A percentile compares a stretch with the other conserved stretches of the same genome.
Evolutionary conservation across 2,797 vertebrate genomes (phyloP).

Genomic region (Numenius phaeopus): DNA sequence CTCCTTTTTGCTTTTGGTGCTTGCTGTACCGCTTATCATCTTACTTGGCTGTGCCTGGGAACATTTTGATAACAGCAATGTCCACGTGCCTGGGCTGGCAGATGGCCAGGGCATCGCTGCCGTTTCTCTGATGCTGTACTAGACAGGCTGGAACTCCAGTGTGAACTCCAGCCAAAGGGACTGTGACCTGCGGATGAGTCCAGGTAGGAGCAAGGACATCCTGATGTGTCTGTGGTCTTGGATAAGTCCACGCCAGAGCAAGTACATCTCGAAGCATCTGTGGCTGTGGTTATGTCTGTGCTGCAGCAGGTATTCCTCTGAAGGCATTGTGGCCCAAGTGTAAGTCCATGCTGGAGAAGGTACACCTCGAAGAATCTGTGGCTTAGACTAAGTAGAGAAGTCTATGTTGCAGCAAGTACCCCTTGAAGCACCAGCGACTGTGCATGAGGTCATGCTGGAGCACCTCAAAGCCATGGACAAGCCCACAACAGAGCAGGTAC

Average conservation of each 20-base stretch:
- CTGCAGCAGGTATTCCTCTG: not conserved
- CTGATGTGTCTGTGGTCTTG: not conserved
- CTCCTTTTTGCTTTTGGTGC: not conserved
- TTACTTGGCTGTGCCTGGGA: not conserved
- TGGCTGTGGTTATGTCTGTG: not conserved
- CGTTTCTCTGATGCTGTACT: not conserved
- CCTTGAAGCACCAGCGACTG: not conserved
- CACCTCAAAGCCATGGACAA: not conserved
- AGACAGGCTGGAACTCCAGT: not conserved
- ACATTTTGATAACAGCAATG: not conserved
- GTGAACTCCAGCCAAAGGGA: not conserved
- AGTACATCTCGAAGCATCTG: not conserved
- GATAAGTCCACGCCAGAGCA: not conserved
- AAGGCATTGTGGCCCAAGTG: not conserved
- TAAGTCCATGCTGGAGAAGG: not conserved
- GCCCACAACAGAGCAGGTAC: not conserved
- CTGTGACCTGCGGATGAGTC: not conserved
- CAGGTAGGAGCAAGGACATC: not conserved
- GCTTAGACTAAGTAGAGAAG: not conserved
- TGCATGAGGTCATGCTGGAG: not conserved
- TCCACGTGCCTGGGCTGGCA: not conserved
- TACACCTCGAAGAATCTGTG: not conserved
- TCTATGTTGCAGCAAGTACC: not conserved
- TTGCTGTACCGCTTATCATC: not conserved
- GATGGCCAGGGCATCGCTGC: not conserved